Evolutionary conservation across 2,797 vertebrate species (phyloP).

Genomic region (Takifugu ocellatus): DNA sequence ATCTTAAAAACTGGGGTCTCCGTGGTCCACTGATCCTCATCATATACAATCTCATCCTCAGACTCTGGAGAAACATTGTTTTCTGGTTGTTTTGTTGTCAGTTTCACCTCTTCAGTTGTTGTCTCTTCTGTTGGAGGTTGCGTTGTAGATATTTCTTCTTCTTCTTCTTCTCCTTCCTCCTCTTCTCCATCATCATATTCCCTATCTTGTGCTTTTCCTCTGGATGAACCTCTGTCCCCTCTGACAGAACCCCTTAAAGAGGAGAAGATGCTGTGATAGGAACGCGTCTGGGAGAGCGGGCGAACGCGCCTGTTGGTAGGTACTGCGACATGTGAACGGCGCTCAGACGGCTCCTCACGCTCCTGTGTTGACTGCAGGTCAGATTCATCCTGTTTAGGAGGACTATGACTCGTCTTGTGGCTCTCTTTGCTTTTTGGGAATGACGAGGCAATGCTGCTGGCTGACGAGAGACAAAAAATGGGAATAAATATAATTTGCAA

Average conservation of each 20-base stretch:
- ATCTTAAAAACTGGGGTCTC: conserved; percentile 54
- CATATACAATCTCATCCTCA: conserved; percentile 41
- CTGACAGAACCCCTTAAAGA: conserved; percentile 72
- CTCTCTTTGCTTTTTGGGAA: conserved; percentile 58
- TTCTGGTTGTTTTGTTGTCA: conserved; percentile 55
- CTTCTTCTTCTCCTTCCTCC: conserved; percentile 27
- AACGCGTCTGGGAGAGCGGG: conserved; percentile 74
- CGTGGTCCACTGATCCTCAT: conserved; percentile 30
- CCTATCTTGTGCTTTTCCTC: conserved; percentile 39
- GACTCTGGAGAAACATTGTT: conserved; percentile 61
- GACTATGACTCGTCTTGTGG: conserved; percentile 35
- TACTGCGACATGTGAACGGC: conserved; percentile 32
- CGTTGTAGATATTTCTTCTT: conserved; percentile 48
- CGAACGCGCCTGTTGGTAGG: conserved; percentile 58
- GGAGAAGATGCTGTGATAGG: conserved; percentile 77
- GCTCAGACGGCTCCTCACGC: conserved; percentile 48
- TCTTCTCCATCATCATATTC: conserved; percentile 35
- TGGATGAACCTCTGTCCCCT: conserved; percentile 37
- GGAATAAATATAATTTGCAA: conserved; percentile 11
- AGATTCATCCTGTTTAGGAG: conserved; percentile 62
- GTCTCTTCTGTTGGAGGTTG: conserved; percentile 51
- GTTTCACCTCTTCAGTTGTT: conserved; percentile 45
- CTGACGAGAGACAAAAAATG: conserved; percentile 66
- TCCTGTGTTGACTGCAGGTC: conserved; percentile 67
- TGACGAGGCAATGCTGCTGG: conserved; percentile 59